Percentiles rank a stretch among this genome's conserved stretches.
Conservation (phyloP, 37 sponge, comb jelly and placozoan genomes). For the Ianthella basta region DNA sequence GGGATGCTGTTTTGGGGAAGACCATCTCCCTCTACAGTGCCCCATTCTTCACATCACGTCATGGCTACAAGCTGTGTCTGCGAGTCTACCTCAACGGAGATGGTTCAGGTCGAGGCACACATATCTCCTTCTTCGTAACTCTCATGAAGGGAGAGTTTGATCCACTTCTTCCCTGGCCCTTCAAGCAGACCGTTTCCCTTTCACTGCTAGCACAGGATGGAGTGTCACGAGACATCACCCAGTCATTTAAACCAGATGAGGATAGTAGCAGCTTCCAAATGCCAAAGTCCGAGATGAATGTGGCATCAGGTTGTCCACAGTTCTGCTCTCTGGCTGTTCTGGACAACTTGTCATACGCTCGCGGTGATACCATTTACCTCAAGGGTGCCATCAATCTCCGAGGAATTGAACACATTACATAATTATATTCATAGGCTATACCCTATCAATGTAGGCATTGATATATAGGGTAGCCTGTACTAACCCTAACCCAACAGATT, state of each 20-base stretch:
- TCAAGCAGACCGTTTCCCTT: slow-evolving; percentile 70
- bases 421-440: too few relatives aligned
- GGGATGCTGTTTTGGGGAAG: slow-evolving; percentile 69
- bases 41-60: slow-evolving; percentile 80
- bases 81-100: slow-evolving; percentile 86
- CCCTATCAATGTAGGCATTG: too few relatives aligned
- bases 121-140: slow-evolving; percentile 79
- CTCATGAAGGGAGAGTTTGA: slow-evolving; percentile 88
- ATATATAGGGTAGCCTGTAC: too few relatives aligned
- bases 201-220: slow-evolving; percentile 68
- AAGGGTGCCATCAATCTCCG: slow-evolving; percentile 45
- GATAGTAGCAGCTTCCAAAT: slow-evolving; percentile 62
- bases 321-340: slow-evolving; percentile 74
- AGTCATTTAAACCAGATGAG: slow-evolving; percentile 77
- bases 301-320: slow-evolving; percentile 85
- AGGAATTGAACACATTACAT: slow-evolving; percentile 39
- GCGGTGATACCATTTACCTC: slow-evolving; percentile 80
- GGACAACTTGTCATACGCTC: slow-evolving; percentile 48
- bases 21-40: slow-evolving; percentile 85
- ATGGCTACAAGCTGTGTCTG: slow-evolving; percentile 85
- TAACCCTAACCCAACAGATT: too few relatives aligned
- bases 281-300: slow-evolving; percentile 78
- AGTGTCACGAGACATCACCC: slow-evolving; percentile 46
- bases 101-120: slow-evolving; percentile 72
- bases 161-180: slow-evolving; percentile 88